Evolutionary conservation across 2,797 vertebrate genomes (phyloP), one percentile per base, ranked within the genome.

Genomic region (Telmatherina bonti): DNA sequence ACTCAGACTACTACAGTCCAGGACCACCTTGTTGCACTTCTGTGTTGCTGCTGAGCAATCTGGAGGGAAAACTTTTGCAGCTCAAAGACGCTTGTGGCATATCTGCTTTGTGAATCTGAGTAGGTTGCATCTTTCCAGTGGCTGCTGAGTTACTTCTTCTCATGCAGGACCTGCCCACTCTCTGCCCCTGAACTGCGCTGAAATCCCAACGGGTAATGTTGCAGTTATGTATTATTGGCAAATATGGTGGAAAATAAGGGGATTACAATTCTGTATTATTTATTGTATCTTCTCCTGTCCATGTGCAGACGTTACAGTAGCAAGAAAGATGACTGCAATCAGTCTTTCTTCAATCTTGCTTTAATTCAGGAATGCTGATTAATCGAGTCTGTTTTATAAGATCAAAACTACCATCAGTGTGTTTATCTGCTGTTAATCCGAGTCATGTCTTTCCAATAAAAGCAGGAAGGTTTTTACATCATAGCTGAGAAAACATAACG

Each of bases 371-470:
- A 49, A 72, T 64, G 61, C 73, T 83, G 75, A 85, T 84, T 79
- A 82, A 83, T 79, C 61, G 71, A 78, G 70, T 80, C 62, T 62
- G 59, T 38, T 56, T 79, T 84, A 79, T 84, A 85, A 77, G 76
- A 84, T 71, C 45, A 70, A 78, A 75, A 73, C 55, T 63, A 79
- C 82, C 72, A 80, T 79, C 72, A 70, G 16, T 20, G 69, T 79
- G 69, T 82, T 86, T 76, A 79, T 79, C 63, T 70, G 75, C 70
- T 63, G 74, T 84, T 82, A 86, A 83, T 85, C 67, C 11, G 16
- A 79, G 62, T 79, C 54, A 76, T 84, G 83, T 81, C 66, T 75
- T 72, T 47, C 60, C 31, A 30, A 38, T 60, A 70, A 67, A 69
- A 79, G 82, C 72, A 51, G 62, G 69, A 57, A 36, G 38, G 62